Conservation (phyloP, 1,140 invertebrate genomes). For the Arctopsyche grandis region DNA sequence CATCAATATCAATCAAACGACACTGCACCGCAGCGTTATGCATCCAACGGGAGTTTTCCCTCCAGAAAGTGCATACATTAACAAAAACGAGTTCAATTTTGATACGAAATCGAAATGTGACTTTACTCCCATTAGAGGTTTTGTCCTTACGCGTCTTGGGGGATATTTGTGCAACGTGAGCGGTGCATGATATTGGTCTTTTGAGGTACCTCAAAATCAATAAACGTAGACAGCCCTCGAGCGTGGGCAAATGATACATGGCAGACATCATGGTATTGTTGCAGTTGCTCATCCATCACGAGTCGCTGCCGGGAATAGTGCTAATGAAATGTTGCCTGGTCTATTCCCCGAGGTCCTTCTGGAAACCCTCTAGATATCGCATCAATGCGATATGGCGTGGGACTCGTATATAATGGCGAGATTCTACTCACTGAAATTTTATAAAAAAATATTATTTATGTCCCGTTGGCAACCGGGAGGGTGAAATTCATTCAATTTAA, state of each 20-base stretch:
- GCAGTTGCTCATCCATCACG: conserved; percentile 36
- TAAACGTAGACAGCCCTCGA: no score
- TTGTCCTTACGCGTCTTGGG: background rate
- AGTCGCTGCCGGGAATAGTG: conserved; percentile 17
- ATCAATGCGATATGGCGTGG: no score
- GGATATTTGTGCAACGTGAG: background rate
- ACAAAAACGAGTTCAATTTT: background rate
- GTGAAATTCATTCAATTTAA: no score
- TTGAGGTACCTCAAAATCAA: background rate
- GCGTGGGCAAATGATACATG: no score
- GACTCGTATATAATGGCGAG: no score
- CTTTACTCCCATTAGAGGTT: background rate
- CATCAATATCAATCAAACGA: conserved; percentile 52
- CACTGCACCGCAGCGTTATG: background rate
- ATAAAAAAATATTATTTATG: no score
- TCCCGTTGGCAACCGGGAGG: no score
- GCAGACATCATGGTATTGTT: conserved; percentile 9
- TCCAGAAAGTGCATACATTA: background rate
- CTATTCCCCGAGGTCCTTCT: conserved; percentile 29
- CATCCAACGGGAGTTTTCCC: background rate
- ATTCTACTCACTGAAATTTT: no score
- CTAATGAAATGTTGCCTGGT: conserved; percentile 34
- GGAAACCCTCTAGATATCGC: background rate
- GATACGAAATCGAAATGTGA: no score
- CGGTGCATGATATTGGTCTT: background rate